Percentiles rank a stretch among this genome's conserved stretches.
Conservation (phyloP, 2,113 vertebrate genomes). For the Nicator chloris region DNA sequence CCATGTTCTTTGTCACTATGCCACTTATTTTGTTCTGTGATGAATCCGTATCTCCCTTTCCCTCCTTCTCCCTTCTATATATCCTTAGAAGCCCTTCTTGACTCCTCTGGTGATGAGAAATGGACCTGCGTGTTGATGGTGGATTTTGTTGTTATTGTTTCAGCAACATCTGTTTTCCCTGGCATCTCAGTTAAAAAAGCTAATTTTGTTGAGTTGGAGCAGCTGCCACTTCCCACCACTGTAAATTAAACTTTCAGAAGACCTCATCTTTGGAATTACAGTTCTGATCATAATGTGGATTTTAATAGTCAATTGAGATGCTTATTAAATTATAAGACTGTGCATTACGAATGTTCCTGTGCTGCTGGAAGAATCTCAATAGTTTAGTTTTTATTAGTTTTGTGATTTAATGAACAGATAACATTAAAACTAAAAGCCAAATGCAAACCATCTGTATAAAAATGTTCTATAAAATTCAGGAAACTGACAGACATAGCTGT, state of each 20-base stretch:
- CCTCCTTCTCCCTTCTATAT: background rate
- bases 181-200: conserved; percentile 30
- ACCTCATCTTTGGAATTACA: conserved; percentile 57
- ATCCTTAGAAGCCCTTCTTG: background rate
- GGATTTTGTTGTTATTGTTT: conserved; percentile 1
- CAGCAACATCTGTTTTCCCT: conserved; percentile 50
- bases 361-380: background rate
- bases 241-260: conserved; percentile 57
- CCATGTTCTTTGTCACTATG: background rate
- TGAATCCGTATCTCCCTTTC: background rate
- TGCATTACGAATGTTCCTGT: background rate
- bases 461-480: background rate
- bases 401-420: conserved; percentile 57
- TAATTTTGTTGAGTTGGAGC: conserved; percentile 36
- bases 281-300: conserved; percentile 47
- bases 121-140: background rate
- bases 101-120: background rate
- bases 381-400: conserved; percentile 40
- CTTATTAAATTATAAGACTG: conserved; percentile 56
- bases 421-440: conserved; percentile 54
- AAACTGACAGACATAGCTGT: conserved; percentile 17
- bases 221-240: conserved; percentile 46
- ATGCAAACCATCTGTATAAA: conserved; percentile 44
- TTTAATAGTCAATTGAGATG: conserved; percentile 59
- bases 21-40: background rate